Conservation (phyloP, 2,113 vertebrate species). For the Albula glossodonta region DNA sequence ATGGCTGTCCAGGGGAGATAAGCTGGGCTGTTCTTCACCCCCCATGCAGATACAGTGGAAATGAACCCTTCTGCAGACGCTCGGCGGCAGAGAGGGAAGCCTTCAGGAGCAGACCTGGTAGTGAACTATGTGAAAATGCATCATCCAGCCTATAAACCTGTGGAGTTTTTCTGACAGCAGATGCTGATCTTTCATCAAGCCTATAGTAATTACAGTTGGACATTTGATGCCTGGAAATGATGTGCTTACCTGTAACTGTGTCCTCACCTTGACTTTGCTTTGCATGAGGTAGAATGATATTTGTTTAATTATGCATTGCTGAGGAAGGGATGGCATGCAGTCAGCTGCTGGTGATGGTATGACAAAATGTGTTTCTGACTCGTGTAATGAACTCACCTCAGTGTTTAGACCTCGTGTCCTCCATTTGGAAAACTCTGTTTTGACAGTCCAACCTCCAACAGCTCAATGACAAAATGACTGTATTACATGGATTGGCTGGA, state of each 20-base stretch:
- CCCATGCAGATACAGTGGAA: background rate
- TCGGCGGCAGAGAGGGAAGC: background rate
- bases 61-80: background rate
- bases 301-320: background rate
- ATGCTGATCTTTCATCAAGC: background rate
- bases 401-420: background rate
- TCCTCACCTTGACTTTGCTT: background rate
- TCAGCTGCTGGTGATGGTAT: background rate
- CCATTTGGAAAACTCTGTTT: too few species aligned
- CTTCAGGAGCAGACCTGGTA: conserved; percentile 3
- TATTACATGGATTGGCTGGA: too few species aligned
- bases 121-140: background rate
- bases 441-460: too few species aligned
- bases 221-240: background rate
- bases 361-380: background rate
- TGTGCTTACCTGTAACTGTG: background rate
- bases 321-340: background rate
- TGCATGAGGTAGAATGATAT: background rate
- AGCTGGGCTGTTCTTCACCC: conserved; percentile 30
- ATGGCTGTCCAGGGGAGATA: conserved; percentile 56
- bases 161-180: too few species aligned
- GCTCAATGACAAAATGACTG: too few species aligned
- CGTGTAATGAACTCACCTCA: background rate
- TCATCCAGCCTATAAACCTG: background rate
- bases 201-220: background rate